Base-by-base conservation (phyloP, 1,140 invertebrate species). In the Parapsyche elsis region DNA sequence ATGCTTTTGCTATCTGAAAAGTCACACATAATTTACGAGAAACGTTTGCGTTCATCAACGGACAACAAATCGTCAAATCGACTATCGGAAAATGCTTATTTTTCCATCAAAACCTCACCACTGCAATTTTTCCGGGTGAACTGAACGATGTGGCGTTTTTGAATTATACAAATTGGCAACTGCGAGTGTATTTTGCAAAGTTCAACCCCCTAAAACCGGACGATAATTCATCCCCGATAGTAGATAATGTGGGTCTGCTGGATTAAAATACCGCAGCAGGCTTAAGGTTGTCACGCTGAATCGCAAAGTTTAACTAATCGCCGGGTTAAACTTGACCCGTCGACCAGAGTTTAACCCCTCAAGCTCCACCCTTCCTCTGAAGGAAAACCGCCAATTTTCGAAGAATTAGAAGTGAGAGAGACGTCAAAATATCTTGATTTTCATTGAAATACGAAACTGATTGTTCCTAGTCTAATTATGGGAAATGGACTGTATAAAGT, bases 281-380 rank as follows among this genome's bases (percentile, higher is more conserved):
- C 64, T 67, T 67, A 67, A 9, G 64, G 64, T 26, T 67, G 64
- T 67, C 64, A 67, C 64, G 21, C 24, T 23, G 64, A 23, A 67
- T 67, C 21, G 64, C 24, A 24, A 67, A 67, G 64, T 67, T 67
- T 67, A 67, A 24, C 64, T 67, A 67, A 67, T 67, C 64, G 64
- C 64, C 64, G 2, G 64, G 24, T 14, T 26, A 67, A 67, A 67
- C 64, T 67, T 67, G 64, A 67, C 64, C 64, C 64, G 64, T 61
- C 57, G 57, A 61, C 57, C 57, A 21, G 16, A 67, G 21, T 67
- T 67, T 67, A 67, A 67, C 64, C 64, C 16, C 14, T 53, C 16
- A 53, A 53, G 49, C 12, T 2, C 10, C 10, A 5, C 49, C 49
- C 49, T 12, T 5, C 4, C 30, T 38, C 7, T 38, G 7, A 38